Conservation (phyloP, 2,113 vertebrate species). For the Bubo blakistoni region DNA sequence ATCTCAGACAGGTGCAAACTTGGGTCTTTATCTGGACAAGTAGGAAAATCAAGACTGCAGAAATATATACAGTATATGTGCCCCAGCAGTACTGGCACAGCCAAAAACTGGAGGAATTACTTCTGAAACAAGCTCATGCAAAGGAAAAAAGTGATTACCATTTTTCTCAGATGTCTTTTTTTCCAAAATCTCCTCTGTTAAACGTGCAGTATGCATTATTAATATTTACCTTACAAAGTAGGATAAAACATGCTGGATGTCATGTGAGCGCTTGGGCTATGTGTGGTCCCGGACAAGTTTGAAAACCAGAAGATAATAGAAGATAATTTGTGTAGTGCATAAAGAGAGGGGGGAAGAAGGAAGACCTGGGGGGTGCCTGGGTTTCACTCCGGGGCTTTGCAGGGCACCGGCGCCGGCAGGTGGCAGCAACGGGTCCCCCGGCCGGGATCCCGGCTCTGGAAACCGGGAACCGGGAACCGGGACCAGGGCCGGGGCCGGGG, state of each 20-base stretch:
- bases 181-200: background rate
- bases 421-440: background rate
- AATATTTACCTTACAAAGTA: too few species aligned
- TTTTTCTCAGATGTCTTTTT: background rate
- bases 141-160: background rate
- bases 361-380: rapidly evolving
- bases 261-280: rapidly evolving
- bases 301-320: rapidly evolving
- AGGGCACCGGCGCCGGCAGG: background rate
- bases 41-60: background rate
- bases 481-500: background rate
- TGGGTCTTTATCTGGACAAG: background rate
- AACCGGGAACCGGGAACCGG: too few species aligned
- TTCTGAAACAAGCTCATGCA: background rate
- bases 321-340: rapidly evolving
- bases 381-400: rapidly evolving
- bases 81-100: background rate
- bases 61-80: background rate
- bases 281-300: rapidly evolving
- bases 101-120: background rate
- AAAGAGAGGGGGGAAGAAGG: background rate
- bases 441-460: too few species aligned
- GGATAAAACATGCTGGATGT: background rate
- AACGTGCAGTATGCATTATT: too few species aligned
- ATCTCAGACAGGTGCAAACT: background rate